These are phyloP conservation scores for Drosophila hawaiiensis DNA, from an alignment of 2,888 invertebrate species.

Conservation along the genomic window DNA sequence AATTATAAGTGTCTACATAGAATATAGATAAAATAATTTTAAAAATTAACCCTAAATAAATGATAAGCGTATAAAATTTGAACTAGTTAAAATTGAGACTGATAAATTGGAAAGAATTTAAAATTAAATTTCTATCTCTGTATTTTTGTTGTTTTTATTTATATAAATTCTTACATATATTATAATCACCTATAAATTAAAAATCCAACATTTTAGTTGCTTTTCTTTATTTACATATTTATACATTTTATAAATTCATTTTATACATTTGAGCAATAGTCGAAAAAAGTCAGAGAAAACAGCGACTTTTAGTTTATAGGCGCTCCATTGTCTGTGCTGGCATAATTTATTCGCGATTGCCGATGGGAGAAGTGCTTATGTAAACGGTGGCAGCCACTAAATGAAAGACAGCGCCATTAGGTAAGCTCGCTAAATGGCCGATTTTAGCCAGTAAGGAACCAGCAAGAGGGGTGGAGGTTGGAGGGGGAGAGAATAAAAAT, in stretches of 20 bases:
- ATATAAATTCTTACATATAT: no score
- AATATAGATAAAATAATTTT: not conserved
- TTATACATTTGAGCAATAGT: not conserved
- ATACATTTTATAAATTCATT: not conserved
- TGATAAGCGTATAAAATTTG: no score
- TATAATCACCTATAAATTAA: no score
- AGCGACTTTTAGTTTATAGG: not conserved
- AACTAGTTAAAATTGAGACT: no score
- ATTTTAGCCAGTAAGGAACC: constrained; percentile 1
- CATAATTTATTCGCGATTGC: constrained; percentile 26
- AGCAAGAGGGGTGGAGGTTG: not conserved
- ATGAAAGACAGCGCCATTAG: constrained; percentile 47
- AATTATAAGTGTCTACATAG: not conserved
- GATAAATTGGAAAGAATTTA: no score
- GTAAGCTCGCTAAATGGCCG: constrained; percentile 53
- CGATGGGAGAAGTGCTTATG: constrained; percentile 1
- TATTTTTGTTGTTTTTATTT: no score
- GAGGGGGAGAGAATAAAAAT: constrained; percentile 62
- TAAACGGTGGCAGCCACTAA: constrained; percentile 25
- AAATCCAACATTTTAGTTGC: not conserved
- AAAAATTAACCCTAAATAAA: not conserved
- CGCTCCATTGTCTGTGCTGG: constrained; percentile 6
- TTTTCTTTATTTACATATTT: not conserved
- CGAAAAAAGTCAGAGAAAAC: not conserved
- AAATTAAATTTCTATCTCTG: no score